Conservation (phyloP, 2,797 vertebrate species). For the Remorina albescens region DNA sequence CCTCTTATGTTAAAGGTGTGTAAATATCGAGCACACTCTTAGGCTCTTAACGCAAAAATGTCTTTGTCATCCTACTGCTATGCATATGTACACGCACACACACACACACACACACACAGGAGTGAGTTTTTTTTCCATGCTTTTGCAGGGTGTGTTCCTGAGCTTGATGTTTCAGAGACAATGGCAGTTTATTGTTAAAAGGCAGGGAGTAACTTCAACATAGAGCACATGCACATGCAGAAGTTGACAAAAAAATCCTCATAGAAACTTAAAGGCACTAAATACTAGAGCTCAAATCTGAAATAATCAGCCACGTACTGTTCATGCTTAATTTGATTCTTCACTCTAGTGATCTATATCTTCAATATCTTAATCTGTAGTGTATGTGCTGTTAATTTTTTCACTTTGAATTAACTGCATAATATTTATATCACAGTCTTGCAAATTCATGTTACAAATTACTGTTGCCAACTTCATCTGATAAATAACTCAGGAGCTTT, state of each 20-base stretch:
- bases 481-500: neutral
- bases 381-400: neutral
- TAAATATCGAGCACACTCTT: conserved; percentile 8
- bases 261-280: neutral
- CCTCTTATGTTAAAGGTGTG: conserved; percentile 13
- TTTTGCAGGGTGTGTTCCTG: conserved; percentile 78
- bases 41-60: conserved; percentile 23
- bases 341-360: too few relatives aligned
- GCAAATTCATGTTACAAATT: neutral
- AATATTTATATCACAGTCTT: neutral
- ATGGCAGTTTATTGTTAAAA: conserved; percentile 79
- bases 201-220: conserved; percentile 57
- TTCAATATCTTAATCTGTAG: too few relatives aligned
- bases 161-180: conserved; percentile 69
- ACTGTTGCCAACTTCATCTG: neutral
- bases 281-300: neutral
- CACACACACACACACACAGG: conserved; percentile 22
- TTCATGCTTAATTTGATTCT: neutral
- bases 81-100: conserved; percentile 2
- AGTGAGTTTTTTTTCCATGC: conserved; percentile 60
- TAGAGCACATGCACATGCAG: neutral
- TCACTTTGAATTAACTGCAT: neutral
- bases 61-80: conserved; percentile 36
- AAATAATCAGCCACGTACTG: neutral
- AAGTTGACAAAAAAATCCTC: conserved; percentile 29